Evolutionary conservation across 2,113 vertebrate species (phyloP).

Genomic region (Boulengeromyrus knoepffleri): DNA sequence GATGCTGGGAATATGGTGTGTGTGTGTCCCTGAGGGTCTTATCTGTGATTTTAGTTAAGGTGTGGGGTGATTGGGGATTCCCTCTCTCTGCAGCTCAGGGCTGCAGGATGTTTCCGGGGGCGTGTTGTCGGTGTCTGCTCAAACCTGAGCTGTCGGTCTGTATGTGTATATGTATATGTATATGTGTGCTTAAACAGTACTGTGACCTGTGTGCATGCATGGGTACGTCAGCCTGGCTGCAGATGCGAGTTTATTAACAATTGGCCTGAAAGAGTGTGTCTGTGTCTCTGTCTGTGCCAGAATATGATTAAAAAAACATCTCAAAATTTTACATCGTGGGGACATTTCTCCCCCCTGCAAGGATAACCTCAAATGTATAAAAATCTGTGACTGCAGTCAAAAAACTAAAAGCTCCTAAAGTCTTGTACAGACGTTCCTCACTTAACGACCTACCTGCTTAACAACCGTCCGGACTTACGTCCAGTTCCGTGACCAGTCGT

Average conservation of each 20-base stretch:
- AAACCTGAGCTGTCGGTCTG: neutral
- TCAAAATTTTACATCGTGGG: neutral
- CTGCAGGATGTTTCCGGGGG: neutral
- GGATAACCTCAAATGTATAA: neutral
- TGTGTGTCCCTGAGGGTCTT: neutral
- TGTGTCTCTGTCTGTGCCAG: neutral
- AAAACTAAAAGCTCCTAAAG: neutral
- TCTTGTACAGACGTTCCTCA: neutral
- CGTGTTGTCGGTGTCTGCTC: neutral
- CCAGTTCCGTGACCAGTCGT: no score
- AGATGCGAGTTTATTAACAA: neutral
- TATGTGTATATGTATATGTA: neutral
- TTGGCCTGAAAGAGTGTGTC: neutral
- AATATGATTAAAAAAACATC: neutral
- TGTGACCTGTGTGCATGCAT: neutral
- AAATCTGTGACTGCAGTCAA: neutral
- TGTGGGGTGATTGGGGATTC: neutral
- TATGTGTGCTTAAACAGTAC: neutral
- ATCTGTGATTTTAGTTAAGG: neutral
- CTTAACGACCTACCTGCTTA: no score
- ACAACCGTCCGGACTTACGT: no score
- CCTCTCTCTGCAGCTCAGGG: neutral
- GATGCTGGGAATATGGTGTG: neutral
- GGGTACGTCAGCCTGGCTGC: neutral
- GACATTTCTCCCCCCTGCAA: neutral